A percentile compares a stretch with the other conserved stretches of the same genome.
Evolutionary conservation across 1,140 invertebrate species (phyloP).

Genomic region (Coboldia fuscipes): DNA sequence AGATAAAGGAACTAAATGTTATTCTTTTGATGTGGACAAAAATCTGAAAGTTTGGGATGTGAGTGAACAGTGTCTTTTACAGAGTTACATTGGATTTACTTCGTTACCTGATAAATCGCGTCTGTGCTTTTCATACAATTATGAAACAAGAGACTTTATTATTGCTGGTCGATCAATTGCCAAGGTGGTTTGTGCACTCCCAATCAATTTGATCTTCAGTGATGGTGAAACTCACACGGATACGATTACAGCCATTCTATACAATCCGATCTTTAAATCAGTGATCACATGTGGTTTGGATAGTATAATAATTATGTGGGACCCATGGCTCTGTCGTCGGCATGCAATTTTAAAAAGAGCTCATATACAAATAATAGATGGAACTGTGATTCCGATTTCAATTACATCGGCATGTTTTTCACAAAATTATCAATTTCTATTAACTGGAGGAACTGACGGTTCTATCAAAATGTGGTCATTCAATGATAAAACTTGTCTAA

Average conservation of each 20-base stretch:
- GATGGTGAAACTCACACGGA: slow-evolving; percentile 44
- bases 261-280: slow-evolving; percentile 42
- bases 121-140: slow-evolving; percentile 36
- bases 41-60: slow-evolving; percentile 50
- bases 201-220: slow-evolving; percentile 33
- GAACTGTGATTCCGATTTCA: slow-evolving; percentile 36
- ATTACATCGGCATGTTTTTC: slow-evolving; percentile 59
- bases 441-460: slow-evolving; percentile 46
- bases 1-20: slow-evolving; percentile 45
- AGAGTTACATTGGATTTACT: slow-evolving; percentile 28
- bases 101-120: slow-evolving; percentile 30
- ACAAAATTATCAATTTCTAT: slow-evolving; percentile 36
- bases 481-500: slow-evolving; percentile 42
- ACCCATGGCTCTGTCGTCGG: slow-evolving; percentile 35
- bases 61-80: slow-evolving; percentile 13
- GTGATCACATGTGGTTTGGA: slow-evolving; percentile 44
- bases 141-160: slow-evolving; percentile 35
- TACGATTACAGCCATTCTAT: slow-evolving; percentile 36
- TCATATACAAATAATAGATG: slow-evolving; percentile 32
- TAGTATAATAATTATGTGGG: slow-evolving; percentile 50
- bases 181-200: slow-evolving; percentile 30
- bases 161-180: slow-evolving; percentile 35
- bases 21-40: slow-evolving; percentile 37
- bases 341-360: slow-evolving; percentile 37
- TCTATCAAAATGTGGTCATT: slow-evolving; percentile 58